Base-by-base conservation (phyloP, 1,140 invertebrate species). In the Zaprionus gabonicus region DNA sequence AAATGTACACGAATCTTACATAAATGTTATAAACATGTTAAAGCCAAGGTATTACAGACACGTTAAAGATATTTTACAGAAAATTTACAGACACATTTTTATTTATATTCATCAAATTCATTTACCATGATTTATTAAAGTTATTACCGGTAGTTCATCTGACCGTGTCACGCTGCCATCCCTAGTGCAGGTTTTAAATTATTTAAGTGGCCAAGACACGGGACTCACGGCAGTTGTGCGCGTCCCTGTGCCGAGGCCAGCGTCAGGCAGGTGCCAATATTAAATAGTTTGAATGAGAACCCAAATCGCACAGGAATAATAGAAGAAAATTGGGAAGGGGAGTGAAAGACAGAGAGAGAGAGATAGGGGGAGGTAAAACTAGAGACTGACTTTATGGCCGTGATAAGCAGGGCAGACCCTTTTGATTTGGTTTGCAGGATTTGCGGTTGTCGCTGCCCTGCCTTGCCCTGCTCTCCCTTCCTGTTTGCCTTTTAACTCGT, bases 341-440 rank as follows among this genome's bases (percentile, higher is more conserved):
- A 34, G 31, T 34, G 31, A 20, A 4, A 41, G 4, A 36, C 38
- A 58, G 38, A 34, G 53, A 46, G 34, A 4, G 3, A 10, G 17
- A 23, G 28, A 7, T 3, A 9, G 17, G 1, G 51, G 51, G n/a
- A 2, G 36, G 17, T 41, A 27, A 31, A 31, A 27, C 27, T 56
- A 25, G 25, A 67, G 36, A 58, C 65, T 88, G 81, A 81, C 84
- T 88, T 88, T 88, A 88, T 88, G 84, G 69, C 84, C 69, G 69
- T 88, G 84, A 88, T 88, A 88, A 88, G 84, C 84, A 88, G 81
- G 71, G 69, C 80, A 82, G 83, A 90, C 84, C 84, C 84, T 88
- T 88, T 88, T 88, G 84, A 88, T 88, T 90, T 79, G 84, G 85
- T 90, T 88, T 85, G 41, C 84, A 81, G 84, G 84, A 88, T 90